Base-by-base conservation (phyloP, 2,888 invertebrate genomes). In the Rhamphomyia laevipes region DNA sequence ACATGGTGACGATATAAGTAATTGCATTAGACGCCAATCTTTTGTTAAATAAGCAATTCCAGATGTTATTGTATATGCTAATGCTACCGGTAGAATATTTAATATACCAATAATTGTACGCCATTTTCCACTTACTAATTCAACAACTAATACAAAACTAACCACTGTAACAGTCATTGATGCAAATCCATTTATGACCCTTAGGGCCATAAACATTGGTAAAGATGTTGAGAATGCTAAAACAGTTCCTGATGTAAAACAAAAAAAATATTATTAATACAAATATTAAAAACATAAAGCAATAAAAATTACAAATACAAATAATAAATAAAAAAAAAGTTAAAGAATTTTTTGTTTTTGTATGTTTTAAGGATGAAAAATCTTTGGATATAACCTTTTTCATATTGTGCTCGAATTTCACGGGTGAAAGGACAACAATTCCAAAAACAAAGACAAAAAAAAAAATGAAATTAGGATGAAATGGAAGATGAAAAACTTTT, bases 151-250 rank as follows among this genome's bases (percentile, higher is more conserved):
- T 30, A 82, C 81, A 64, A 82, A 82, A 50, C 79, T 78, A 46
- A 87, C 86, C 56, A 87, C 81, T 53, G 66, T 63, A 55, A 70
- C 67, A 50, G 81, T 78, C 61, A 81, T 78, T 51, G 77, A 78
- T 55, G 78, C 75, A 66, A 77, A 78, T 52, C 82, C 82, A 56
- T 79, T 70, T 52, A 77, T 61, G 52, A 77, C 74, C 55, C 81
- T 69, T 45, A 70, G 57, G 55, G 63, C 58, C 70, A 78, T 73
- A 65, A 76, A 82, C 57, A 78, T 66, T 58, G 74, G 68, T 62
- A 78, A 74, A 65, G 76, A 77, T 44, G 77, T 76, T 18, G 74
- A 72, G 61, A 81, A 77, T 42, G 79, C 77, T 51, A 80, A 73
- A 30, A 71, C 65, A 15, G 73, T 70, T 45, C 70, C 70, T 71